Percentiles rank a stretch among this genome's conserved stretches.
Evolutionary conservation across 2,888 invertebrate genomes (phyloP).

Genomic region (Charanyca ferruginea): DNA sequence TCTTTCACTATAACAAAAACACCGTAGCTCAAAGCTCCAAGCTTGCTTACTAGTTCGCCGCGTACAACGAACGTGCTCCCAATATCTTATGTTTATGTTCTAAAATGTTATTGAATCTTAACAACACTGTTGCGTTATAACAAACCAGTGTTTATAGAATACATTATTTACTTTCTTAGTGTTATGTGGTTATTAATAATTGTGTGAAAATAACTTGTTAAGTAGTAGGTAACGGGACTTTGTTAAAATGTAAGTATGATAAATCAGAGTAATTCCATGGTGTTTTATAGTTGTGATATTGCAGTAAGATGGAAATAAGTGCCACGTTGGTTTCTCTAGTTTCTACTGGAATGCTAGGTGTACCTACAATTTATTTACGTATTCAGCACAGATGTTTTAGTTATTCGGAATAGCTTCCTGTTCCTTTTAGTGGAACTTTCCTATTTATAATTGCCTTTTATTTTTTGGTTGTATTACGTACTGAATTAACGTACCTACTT

Average conservation of each 20-base stretch:
- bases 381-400: slow-evolving; percentile 50
- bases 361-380: slow-evolving; percentile 50
- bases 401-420: slow-evolving; percentile 38
- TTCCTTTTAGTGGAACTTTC: slow-evolving; percentile 17
- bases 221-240: slow-evolving; percentile 47
- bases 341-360: slow-evolving; percentile 20
- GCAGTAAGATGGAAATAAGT: slow-evolving; percentile 17
- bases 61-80: slow-evolving; percentile 66
- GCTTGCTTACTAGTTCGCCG: slow-evolving; percentile 71
- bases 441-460: slow-evolving; percentile 10
- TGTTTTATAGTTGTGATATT: slow-evolving; percentile 13
- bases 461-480: not conserved
- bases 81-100: slow-evolving; percentile 58
- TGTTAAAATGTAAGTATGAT: slow-evolving; percentile 70
- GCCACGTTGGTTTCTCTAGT: slow-evolving; percentile 28
- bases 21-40: slow-evolving; percentile 74
- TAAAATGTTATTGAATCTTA: slow-evolving; percentile 77
- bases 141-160: slow-evolving; percentile 68
- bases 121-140: slow-evolving; percentile 80
- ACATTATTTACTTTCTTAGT: slow-evolving; percentile 65
- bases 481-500: not conserved
- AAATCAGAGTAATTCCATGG: slow-evolving; percentile 35
- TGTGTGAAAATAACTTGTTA: slow-evolving; percentile 60
- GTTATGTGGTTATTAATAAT: slow-evolving; percentile 67
- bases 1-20: slow-evolving; percentile 83